These are phyloP conservation scores for Misgurnus anguillicaudatus DNA, from an alignment of 2,113 vertebrate genomes.

Conservation along the genomic window DNA sequence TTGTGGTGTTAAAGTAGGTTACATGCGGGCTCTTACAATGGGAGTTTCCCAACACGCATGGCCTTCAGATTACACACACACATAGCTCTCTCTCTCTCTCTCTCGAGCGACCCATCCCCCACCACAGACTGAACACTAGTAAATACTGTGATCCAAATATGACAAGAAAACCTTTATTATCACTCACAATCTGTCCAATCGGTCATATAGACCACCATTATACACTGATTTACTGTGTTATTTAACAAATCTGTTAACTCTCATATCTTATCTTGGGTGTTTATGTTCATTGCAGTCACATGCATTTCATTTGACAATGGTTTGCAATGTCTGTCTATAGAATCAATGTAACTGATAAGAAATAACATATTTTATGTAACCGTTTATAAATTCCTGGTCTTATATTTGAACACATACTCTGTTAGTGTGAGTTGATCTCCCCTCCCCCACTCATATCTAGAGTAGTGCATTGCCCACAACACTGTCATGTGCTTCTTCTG, in stretches of 20 bases:
- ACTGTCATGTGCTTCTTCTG: constrained; percentile 46
- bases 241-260: not conserved
- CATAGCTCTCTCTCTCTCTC: constrained; percentile 11
- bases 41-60: constrained; percentile 41
- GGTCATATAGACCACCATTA: not conserved
- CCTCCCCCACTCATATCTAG: constrained; percentile 50
- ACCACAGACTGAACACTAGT: constrained; percentile 13
- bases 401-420: constrained; percentile 22
- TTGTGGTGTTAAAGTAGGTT: constrained; percentile 15
- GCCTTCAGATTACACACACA: constrained; percentile 34
- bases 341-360: not conserved
- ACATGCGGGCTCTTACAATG: constrained; percentile 31
- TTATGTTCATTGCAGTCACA: not conserved
- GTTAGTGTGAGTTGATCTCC: constrained; percentile 36
- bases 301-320: not conserved
- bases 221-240: not conserved
- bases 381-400: not conserved
- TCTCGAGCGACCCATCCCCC: constrained; percentile 38
- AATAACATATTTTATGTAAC: not conserved
- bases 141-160: not conserved
- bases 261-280: not conserved
- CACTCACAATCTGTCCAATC: not conserved
- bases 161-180: not conserved
- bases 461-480: constrained; percentile 37
- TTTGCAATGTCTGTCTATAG: not conserved